These are phyloP conservation scores for Ischnus inquisitorius DNA, from an alignment of 2,888 invertebrate species.

Conservation along the genomic window DNA sequence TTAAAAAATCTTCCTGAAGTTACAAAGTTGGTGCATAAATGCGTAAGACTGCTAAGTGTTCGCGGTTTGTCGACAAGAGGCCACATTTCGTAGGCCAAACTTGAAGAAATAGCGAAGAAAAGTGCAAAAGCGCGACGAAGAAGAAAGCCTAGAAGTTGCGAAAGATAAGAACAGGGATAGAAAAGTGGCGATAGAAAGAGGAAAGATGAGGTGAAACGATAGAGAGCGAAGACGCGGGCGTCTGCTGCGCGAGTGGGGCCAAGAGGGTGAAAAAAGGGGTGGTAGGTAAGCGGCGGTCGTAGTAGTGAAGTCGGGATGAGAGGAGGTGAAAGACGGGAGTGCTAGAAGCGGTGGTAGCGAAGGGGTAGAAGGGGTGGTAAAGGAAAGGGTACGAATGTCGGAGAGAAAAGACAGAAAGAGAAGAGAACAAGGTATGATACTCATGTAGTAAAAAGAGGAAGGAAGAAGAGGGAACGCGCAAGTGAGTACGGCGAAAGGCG, in stretches of 20 bases:
- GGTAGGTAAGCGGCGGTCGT: constrained; percentile 74
- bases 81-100: constrained; percentile 8
- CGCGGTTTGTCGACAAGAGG: constrained; percentile 76
- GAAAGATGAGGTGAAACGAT: constrained; percentile 47
- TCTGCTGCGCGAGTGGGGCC: constrained; percentile 63
- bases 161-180: constrained; percentile 47
- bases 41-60: constrained; percentile 78
- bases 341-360: constrained; percentile 77
- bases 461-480: constrained; percentile 58
- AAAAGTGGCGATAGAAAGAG: constrained; percentile 66
- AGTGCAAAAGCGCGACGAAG: constrained; percentile 56
- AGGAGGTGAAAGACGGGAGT: constrained; percentile 72
- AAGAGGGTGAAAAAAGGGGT: constrained; percentile 69
- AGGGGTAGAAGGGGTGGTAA: constrained; percentile 77
- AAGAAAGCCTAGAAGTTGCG: constrained; percentile 28
- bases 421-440: constrained; percentile 64
- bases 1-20: neutral
- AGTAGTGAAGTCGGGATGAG: constrained; percentile 72
- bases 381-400: constrained; percentile 83
- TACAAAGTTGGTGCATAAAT: constrained; percentile 67
- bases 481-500: constrained; percentile 68
- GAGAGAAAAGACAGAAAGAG: constrained; percentile 83
- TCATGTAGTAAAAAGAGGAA: constrained; percentile 65
- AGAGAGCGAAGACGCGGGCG: constrained; percentile 62
- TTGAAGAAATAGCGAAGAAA: constrained; percentile 72